These are phyloP conservation scores for Numida meleagris DNA, from an alignment of 2,113 vertebrate species.

Conservation along the genomic window DNA sequence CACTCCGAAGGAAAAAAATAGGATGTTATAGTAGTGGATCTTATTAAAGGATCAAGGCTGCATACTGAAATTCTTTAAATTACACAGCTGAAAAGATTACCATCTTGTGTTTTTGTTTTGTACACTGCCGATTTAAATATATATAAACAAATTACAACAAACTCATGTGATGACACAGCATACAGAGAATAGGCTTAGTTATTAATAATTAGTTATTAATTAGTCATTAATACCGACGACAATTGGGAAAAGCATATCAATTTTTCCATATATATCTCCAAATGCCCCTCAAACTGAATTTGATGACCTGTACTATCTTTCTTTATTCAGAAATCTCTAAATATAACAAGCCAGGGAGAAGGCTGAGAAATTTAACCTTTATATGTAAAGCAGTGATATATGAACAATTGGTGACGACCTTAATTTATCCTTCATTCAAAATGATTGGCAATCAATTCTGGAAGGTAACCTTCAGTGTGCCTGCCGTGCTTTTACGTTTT, in stretches of 20 bases:
- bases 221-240: not conserved
- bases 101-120: not conserved
- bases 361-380: conserved; percentile 1
- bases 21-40: not conserved
- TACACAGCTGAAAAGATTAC: not conserved
- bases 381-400: not conserved
- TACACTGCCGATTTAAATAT: not conserved
- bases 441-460: not conserved
- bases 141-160: not conserved
- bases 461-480: not conserved
- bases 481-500: not conserved
- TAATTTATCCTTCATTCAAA: not conserved
- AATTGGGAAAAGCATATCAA: not conserved
- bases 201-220: no score
- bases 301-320: not conserved
- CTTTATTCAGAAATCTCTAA: not conserved
- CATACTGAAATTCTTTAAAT: not conserved
- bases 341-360: not conserved
- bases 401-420: not conserved
- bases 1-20: not conserved
- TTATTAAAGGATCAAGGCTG: not conserved
- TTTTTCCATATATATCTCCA: not conserved
- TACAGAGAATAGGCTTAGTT: not conserved
- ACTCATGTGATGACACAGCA: accelerated
- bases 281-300: not conserved